Evolutionary conservation across 2,113 vertebrate species (phyloP), one percentile per base, ranked within the genome.

Genomic region (Neolamprologus longior): DNA sequence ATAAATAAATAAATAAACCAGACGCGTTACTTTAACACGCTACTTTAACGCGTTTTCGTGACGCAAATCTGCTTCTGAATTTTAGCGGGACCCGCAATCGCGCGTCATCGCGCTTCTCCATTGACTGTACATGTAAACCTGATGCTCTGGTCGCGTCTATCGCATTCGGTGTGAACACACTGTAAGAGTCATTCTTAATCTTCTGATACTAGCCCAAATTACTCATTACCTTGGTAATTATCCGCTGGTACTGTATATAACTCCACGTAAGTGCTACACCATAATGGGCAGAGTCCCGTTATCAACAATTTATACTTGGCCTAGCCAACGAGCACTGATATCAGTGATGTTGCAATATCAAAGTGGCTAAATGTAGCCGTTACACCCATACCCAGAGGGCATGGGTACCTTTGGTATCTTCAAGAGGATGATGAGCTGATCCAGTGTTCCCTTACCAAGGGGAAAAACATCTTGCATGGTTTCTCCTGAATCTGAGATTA

Each of bases 1-100:
- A 54, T 10, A 52, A n/a, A 52, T 21, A 54, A 54, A 54, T 54
- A 24, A 54, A 55, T 7, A 24, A 24, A 13, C 2, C 21, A 55
- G n/a, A 31, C 31, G 31, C 1, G 0, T 11, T 40, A 40, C 11
- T 42, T 54, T 54, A 9, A 53, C 9, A 5, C 1, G 0, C 42
- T 45, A 45, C 13, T 45, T 55, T 55, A 2, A 55, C 6, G 21
- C 11, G 2, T 55, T 55, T 55, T 26, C 54, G 4, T 3, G 11
- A 55, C 0, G 21, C 54, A 55, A 55, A 55, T 7, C 21, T 55
- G 54, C 54, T 55, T 55, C 53, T 55, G 11, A 55, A 55, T 55
- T 26, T 55, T 55, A 1, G 21, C 1, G 11, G 21, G 53, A 55
- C 53, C 53, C 6, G 2, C 53, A 55, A 55, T 55, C 11, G 21